Conservation (phyloP, 2,888 invertebrate species). For the Gandaritis pyraliata region DNA sequence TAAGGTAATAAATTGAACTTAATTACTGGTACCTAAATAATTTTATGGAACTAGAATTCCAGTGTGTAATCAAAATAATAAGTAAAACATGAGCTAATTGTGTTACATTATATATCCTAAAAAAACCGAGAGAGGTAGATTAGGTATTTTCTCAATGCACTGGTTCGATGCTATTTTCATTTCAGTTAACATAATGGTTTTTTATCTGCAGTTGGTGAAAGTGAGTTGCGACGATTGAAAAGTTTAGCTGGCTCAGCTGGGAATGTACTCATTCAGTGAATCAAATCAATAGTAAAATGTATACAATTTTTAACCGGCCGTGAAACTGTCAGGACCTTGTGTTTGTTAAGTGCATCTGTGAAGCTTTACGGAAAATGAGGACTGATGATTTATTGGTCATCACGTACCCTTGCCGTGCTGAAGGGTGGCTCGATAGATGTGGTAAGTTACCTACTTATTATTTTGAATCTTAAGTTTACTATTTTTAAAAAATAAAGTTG, state of each 20-base stretch:
- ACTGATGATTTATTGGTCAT: slow-evolving; percentile 65
- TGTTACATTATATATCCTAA: no score
- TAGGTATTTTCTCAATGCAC: slow-evolving; percentile 43
- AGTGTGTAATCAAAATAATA: no score
- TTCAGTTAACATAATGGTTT: slow-evolving; percentile 47
- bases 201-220: slow-evolving; percentile 76
- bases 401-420: slow-evolving; percentile 75
- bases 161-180: slow-evolving; percentile 43
- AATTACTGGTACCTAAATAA: no score
- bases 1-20: no score
- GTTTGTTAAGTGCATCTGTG: slow-evolving; percentile 46
- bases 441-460: slow-evolving; percentile 57
- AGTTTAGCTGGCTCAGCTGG: slow-evolving; percentile 45
- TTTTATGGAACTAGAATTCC: no score
- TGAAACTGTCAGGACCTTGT: slow-evolving; percentile 36
- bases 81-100: no score
- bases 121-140: neutral
- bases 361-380: slow-evolving; percentile 65
- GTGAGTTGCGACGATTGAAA: slow-evolving; percentile 63
- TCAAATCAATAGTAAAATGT: slow-evolving; percentile 57
- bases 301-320: slow-evolving; percentile 40
- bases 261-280: slow-evolving; percentile 49
- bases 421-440: slow-evolving; percentile 79
- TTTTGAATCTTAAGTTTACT: no score
- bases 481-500: no score